Evolutionary conservation across 2,113 vertebrate species (phyloP).

Genomic region (Procavia capensis): DNA sequence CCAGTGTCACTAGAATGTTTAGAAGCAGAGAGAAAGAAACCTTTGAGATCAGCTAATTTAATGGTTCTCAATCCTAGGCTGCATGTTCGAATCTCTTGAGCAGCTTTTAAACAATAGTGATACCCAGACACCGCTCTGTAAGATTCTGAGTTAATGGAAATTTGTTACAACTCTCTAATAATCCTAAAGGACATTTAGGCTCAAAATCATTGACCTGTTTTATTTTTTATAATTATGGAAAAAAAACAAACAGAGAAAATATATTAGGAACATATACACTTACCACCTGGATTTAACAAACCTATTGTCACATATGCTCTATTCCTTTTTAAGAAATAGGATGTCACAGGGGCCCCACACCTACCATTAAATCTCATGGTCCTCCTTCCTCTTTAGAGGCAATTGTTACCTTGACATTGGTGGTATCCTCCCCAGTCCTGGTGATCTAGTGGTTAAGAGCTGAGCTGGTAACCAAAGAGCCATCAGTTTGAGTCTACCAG

Average conservation of each 20-base stretch:
- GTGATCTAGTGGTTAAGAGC: too few species aligned
- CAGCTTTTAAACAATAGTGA: neutral
- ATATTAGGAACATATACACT: neutral
- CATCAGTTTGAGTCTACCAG: too few species aligned
- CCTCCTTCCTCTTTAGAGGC: neutral
- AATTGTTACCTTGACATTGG: neutral
- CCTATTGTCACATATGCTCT: neutral
- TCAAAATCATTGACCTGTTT: neutral
- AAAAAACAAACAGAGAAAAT: slow-evolving; percentile 21
- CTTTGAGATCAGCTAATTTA: neutral
- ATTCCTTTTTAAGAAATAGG: neutral
- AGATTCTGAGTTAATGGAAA: neutral
- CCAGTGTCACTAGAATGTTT: neutral
- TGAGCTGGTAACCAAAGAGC: too few species aligned
- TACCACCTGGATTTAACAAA: neutral
- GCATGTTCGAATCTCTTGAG: neutral
- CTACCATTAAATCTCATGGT: neutral
- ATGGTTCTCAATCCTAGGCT: neutral
- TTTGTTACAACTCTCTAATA: neutral
- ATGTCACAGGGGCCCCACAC: neutral
- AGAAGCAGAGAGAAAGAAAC: slow-evolving; percentile 20
- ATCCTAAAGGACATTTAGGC: neutral
- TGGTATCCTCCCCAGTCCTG: neutral
- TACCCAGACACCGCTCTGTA: neutral
- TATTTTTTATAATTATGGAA: neutral